These are phyloP conservation scores for Fringilla coelebs DNA, from an alignment of 2,797 vertebrate species.

Conservation along the genomic window DNA sequence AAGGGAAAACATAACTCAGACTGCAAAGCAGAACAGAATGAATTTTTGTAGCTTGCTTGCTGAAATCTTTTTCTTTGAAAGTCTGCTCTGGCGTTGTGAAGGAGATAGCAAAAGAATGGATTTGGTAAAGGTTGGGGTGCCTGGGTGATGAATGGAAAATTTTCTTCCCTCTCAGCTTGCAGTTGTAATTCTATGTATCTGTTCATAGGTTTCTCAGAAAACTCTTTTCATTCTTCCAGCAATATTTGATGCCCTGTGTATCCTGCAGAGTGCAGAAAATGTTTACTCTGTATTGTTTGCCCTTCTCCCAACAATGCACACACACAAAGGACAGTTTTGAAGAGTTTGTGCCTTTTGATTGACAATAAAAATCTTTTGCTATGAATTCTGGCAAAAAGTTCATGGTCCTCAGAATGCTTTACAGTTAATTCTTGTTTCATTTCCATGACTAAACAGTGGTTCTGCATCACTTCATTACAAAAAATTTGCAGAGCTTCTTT, in stretches of 20 bases:
- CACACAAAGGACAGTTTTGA: background rate
- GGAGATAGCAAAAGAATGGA: background rate
- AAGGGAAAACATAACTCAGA: background rate
- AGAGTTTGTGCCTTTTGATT: background rate
- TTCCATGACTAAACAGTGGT: slow-evolving; percentile 28
- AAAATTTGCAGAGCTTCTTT: background rate
- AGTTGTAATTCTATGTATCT: background rate
- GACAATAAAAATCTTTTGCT: slow-evolving; percentile 7
- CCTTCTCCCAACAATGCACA: background rate
- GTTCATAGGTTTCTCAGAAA: background rate
- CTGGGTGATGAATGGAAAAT: background rate
- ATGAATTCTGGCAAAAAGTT: slow-evolving; percentile 29
- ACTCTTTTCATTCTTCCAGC: background rate
- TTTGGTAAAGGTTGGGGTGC: background rate
- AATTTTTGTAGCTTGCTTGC: background rate
- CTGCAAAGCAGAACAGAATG: background rate
- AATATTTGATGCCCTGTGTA: background rate
- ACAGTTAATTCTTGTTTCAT: slow-evolving; percentile 2
- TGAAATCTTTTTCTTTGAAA: background rate
- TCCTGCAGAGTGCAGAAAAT: background rate
- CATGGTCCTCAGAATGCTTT: background rate
- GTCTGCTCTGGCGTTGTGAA: rapidly evolving
- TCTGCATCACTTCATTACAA: slow-evolving; percentile 11
- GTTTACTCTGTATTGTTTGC: background rate
- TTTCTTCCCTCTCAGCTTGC: background rate